Evolutionary conservation across 2,113 vertebrate species (phyloP).

Genomic region (Orientallactaga bullata): DNA sequence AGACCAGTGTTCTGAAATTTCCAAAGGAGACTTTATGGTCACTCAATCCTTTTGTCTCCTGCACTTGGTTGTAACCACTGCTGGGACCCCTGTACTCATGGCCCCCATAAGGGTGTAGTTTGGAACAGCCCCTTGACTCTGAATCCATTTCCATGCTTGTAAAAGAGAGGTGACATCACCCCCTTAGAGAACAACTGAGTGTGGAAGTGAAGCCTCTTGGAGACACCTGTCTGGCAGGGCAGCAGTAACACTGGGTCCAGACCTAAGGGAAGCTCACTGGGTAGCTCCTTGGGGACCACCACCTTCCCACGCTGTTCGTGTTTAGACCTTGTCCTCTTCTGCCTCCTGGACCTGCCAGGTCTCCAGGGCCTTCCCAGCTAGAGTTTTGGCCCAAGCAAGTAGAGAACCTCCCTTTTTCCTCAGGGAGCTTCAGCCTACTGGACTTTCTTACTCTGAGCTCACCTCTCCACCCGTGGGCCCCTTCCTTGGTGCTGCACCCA

Average conservation of each 20-base stretch:
- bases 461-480: neutral
- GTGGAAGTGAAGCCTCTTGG: neutral
- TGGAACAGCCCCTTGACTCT: no score
- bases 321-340: neutral
- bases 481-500: neutral
- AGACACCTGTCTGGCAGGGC: neutral
- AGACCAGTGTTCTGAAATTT: constrained; percentile 43
- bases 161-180: neutral
- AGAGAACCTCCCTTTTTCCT: neutral
- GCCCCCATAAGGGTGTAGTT: neutral
- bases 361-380: neutral
- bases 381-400: neutral
- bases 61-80: neutral
- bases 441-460: neutral
- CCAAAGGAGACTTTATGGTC: neutral
- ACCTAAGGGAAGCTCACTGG: neutral
- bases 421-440: neutral
- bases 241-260: neutral
- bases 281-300: neutral
- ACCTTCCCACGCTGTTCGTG: neutral
- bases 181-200: neutral
- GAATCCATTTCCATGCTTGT: neutral
- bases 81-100: neutral
- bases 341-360: neutral
- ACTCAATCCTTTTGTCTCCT: neutral